A percentile compares a stretch with the other conserved stretches of the same genome.
phyloP scores from a whole-genome alignment of 2,888 invertebrate genomes.

The Ophion ventricosus region DNA sequence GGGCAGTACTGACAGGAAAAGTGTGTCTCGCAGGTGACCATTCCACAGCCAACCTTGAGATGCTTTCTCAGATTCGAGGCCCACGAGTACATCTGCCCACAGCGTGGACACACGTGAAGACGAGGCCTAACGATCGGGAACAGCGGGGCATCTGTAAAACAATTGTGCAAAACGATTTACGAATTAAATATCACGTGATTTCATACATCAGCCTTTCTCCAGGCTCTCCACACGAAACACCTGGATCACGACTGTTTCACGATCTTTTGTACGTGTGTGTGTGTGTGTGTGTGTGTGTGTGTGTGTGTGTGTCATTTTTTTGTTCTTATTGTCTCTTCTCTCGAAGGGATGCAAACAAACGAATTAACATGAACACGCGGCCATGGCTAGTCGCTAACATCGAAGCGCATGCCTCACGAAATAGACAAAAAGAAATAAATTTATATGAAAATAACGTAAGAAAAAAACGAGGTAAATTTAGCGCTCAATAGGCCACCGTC shows the following conservation, averaged over 20 bases:
- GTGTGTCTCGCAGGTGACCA: slow-evolving; percentile 82
- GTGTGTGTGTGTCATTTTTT: slow-evolving; percentile 41
- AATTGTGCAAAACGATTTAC: slow-evolving; percentile 47
- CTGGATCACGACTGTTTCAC: slow-evolving; percentile 44
- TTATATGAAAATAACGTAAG: slow-evolving; percentile 10
- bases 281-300: slow-evolving; percentile 25
- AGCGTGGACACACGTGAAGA: slow-evolving; percentile 81
- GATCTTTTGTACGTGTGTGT: slow-evolving; percentile 28
- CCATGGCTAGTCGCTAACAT: slow-evolving; percentile 73
- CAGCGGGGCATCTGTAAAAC: slow-evolving; percentile 79
- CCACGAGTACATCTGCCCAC: slow-evolving; percentile 83
- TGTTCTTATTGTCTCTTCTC: slow-evolving; percentile 22
- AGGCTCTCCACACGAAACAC: slow-evolving; percentile 37
- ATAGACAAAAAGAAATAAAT: slow-evolving; percentile 39
- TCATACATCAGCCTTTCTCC: slow-evolving; percentile 37
- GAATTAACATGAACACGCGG: slow-evolving; percentile 65
- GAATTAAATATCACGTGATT: slow-evolving; percentile 43
- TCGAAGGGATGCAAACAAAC: slow-evolving; percentile 61
- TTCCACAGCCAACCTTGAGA: slow-evolving; percentile 82
- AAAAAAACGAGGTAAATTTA: slow-evolving; percentile 14
- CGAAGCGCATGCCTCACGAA: slow-evolving; percentile 78
- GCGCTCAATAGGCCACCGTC: neutral
- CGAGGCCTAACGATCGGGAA: slow-evolving; percentile 82
- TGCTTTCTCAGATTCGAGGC: slow-evolving; percentile 82
- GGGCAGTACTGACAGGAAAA: slow-evolving; percentile 83